Evolutionary conservation across 30 jellyfish, hydroid and myxozoan species (phyloP).

Genomic region (Catostylus mosaicus): DNA sequence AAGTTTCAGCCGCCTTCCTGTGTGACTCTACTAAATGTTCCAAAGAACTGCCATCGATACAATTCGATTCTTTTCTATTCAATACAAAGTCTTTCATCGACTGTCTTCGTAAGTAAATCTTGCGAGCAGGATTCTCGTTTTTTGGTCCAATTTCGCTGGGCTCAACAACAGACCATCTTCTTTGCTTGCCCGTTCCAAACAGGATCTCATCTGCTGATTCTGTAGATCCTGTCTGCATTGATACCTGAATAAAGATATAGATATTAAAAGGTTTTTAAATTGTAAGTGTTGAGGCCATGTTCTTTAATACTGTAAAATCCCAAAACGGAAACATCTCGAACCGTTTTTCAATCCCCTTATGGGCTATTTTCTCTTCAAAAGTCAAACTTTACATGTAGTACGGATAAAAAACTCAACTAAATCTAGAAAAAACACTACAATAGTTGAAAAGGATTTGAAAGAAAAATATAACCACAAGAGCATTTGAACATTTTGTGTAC

Average conservation of each 20-base stretch:
- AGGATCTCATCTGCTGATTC: constrained; percentile 48
- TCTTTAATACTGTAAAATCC: too few species aligned
- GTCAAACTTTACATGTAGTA: too few species aligned
- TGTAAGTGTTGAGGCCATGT: too few species aligned
- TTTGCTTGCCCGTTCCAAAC: constrained; percentile 36
- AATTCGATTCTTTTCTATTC: constrained; percentile 43
- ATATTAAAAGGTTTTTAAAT: too few species aligned
- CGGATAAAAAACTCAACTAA: too few species aligned
- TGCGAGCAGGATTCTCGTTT: constrained; percentile 7
- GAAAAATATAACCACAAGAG: too few species aligned
- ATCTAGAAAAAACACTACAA: too few species aligned
- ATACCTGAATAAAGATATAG: constrained; percentile 32
- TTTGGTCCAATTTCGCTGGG: neutral
- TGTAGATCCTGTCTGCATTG: constrained; percentile 52
- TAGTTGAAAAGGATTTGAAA: too few species aligned
- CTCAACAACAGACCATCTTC: constrained; percentile 42
- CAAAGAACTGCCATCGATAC: constrained; percentile 56
- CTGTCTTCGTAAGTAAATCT: constrained; percentile 21
- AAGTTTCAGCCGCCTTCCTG: constrained; percentile 57
- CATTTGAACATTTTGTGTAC: too few species aligned
- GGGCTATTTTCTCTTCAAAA: too few species aligned
- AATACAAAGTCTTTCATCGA: constrained; percentile 44
- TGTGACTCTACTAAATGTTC: constrained; percentile 63
- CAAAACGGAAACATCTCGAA: too few species aligned
- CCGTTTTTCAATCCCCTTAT: too few species aligned